Evolutionary conservation across 2,888 invertebrate genomes (phyloP).

Genomic region (Drosophila falleni): DNA sequence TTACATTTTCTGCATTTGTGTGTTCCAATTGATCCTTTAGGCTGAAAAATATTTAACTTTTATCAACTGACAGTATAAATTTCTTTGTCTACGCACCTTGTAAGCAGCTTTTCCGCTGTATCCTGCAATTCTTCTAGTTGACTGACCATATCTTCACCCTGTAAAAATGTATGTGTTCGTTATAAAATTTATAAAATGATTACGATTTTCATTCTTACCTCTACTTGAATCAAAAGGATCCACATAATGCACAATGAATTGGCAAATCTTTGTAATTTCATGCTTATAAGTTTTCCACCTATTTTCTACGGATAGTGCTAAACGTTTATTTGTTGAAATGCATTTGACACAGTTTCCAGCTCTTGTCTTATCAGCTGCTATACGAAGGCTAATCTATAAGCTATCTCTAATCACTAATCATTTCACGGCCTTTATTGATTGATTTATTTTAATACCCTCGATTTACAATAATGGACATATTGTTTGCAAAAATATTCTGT

Average conservation of each 20-base stretch:
- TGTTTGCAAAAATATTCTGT: not conserved
- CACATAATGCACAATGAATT: conserved; percentile 5
- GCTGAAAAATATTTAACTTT: conserved; percentile 18
- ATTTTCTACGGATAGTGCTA: not conserved
- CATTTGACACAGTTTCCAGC: conserved; percentile 14
- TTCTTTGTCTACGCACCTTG: conserved; percentile 25
- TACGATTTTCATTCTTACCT: conserved; percentile 4
- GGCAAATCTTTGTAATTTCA: not conserved
- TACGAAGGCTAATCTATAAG: not conserved
- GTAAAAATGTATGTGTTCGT: not conserved
- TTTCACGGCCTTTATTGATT: not conserved
- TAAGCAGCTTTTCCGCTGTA: conserved; percentile 32
- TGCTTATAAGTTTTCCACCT: not conserved
- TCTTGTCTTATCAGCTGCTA: conserved; percentile 26
- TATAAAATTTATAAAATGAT: not conserved
- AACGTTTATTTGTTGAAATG: not conserved
- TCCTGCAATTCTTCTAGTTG: conserved; percentile 23
- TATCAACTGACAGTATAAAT: not conserved
- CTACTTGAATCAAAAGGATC: conserved; percentile 8
- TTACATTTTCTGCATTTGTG: not conserved
- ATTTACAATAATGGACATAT: not conserved
- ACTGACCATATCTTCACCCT: conserved; percentile 17
- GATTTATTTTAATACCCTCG: not conserved
- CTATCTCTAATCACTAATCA: conserved; percentile 8
- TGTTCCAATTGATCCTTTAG: conserved; percentile 28